Base-by-base conservation (phyloP, 1,140 invertebrate species). In the Mylabris phalerata region DNA sequence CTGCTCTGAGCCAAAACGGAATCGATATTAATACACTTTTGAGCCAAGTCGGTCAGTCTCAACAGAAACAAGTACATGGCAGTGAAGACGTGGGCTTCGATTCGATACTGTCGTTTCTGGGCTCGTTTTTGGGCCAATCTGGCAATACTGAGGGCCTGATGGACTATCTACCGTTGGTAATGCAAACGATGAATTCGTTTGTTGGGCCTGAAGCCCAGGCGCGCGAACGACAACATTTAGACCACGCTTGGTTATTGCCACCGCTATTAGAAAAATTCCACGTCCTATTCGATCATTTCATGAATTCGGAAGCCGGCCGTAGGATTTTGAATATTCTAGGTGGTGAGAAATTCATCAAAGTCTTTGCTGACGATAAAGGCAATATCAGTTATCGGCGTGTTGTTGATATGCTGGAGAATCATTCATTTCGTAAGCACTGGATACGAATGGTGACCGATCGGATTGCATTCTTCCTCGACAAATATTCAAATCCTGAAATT, bases 281-380 rank as follows among this genome's bases (percentile, higher is more conserved):
- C 66, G 72, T 89, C 1, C 82, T 87, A 65, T 89, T 87, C 82
- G 87, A 90, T 59, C 81, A 89, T 45, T 90, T 90, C 67, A 84
- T 85, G 4, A 84, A 85, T 68, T 90, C 88, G 0, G 87, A 90
- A 61, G 73, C 90, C 0, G 88, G 87, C 0, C 83, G 82, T 63
- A 81, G 83, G 0, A 66, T 90, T 2, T 87, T 86, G 79, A 80
- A 84, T 55, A 88, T 84, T 45, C 83, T 86, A 4, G 88, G 88
- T 0, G 73, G 88, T 1, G 80, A 83, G 42, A 79, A 81, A 41
- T 80, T 85, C n/a, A 71, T 85, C 38, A 77, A 78, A 68, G 71
- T 77, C 0, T 85, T 85, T 63, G 76, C 79, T 4, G 84, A 86
- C 39, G 75, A 80, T 3, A 75, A 83, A 49, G 89, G 88, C 0